Conservation (phyloP, 2,888 invertebrate genomes). For the Acleris laterana region DNA sequence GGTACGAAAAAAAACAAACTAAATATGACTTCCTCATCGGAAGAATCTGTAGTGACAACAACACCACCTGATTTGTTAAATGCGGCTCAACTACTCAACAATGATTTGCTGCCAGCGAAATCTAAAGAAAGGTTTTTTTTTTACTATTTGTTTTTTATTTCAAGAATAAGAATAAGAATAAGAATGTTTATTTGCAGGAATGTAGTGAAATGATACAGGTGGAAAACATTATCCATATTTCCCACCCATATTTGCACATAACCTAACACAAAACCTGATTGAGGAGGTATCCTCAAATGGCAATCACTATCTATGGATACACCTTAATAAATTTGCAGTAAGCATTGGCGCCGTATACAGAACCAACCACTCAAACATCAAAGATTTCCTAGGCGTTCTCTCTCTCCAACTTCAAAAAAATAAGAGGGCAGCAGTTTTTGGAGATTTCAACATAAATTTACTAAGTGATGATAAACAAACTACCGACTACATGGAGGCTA, state of each 20-base stretch:
- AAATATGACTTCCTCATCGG: no score
- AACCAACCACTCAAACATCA: constrained; percentile 12
- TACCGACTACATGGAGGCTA: constrained; percentile 18
- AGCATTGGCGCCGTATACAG: constrained; percentile 25
- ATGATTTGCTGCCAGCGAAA: no score
- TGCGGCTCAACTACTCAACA: no score
- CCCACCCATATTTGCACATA: constrained; percentile 41
- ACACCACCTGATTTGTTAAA: no score
- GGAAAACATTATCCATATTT: no score
- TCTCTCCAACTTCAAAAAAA: constrained; percentile 17
- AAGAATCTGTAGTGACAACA: no score
- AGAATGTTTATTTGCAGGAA: no score
- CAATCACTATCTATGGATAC: constrained; percentile 41
- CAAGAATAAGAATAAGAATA: no score
- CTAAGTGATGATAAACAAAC: background rate
- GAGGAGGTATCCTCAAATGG: constrained; percentile 37
- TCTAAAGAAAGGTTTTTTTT: no score
- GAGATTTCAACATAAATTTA: constrained; percentile 3
- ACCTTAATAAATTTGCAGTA: constrained; percentile 33
- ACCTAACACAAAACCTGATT: constrained; percentile 39
- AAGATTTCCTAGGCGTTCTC: constrained; percentile 19
- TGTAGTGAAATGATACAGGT: no score
- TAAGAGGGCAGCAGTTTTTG: constrained; percentile 3
- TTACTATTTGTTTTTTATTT: no score
- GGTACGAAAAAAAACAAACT: no score